phyloP scores from a whole-genome alignment of 2,113 vertebrate genomes.

The Pomatostomus ruficeps region DNA sequence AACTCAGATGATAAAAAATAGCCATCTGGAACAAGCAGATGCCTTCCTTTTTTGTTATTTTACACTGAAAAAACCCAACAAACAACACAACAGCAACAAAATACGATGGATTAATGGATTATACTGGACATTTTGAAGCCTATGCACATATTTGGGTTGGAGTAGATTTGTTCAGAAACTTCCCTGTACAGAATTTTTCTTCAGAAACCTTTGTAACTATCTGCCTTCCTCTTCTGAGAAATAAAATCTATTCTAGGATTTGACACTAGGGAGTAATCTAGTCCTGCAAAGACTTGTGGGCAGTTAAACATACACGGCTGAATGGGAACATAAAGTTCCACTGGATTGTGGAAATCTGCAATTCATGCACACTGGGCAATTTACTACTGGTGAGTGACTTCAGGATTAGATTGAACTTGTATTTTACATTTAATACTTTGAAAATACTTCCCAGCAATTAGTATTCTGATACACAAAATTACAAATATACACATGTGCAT shows the following conservation, averaged over 20 bases:
- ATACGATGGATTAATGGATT: neutral
- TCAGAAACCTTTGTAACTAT: neutral
- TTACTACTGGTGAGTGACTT: neutral
- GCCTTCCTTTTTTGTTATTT: neutral
- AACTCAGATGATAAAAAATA: neutral
- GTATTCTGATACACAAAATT: neutral
- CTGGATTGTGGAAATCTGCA: neutral
- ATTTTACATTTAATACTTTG: neutral
- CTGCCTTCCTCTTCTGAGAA: neutral
- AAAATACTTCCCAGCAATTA: neutral
- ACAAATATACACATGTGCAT: rapidly evolving
- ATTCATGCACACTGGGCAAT: neutral
- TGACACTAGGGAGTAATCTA: neutral
- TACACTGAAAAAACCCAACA: neutral
- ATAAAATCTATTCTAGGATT: neutral
- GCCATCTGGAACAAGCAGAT: neutral
- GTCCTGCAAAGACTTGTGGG: neutral
- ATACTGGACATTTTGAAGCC: neutral
- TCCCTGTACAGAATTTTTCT: neutral
- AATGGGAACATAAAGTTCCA: neutral
- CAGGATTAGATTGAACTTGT: neutral
- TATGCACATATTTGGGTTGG: neutral
- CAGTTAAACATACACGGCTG: neutral
- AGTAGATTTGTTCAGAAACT: neutral
- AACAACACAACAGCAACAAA: neutral